Percentiles rank a stretch among this genome's conserved stretches.
phyloP scores from a whole-genome alignment of 1,140 invertebrate species.

The Macrobrachium rosenbergii region DNA sequence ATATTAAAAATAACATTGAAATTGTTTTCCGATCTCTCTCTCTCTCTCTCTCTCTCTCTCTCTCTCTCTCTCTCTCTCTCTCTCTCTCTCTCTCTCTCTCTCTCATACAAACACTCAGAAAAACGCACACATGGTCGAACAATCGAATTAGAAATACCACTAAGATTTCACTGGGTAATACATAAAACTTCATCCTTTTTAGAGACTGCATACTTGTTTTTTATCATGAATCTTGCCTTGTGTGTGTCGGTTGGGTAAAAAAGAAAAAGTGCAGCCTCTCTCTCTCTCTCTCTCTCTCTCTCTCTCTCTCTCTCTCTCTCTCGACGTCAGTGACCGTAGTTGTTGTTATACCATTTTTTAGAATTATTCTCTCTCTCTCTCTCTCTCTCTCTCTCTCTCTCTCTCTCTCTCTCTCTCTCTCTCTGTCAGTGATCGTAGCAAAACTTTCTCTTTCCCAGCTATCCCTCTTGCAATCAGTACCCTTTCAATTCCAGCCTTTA shows the following conservation, averaged over 20 bases:
- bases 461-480: not conserved
- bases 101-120: too few species aligned
- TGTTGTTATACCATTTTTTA: not conserved
- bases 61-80: too few species aligned
- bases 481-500: not conserved
- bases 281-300: constrained; percentile 34
- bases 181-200: not conserved
- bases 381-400: constrained; percentile 3
- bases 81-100: too few species aligned
- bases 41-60: too few species aligned
- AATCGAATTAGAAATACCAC: too few species aligned
- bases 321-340: not conserved
- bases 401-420: constrained; percentile 25
- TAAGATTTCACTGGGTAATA: too few species aligned
- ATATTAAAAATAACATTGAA: too few species aligned
- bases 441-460: not conserved
- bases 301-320: constrained; percentile 34
- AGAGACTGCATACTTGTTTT: not conserved
- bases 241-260: not conserved
- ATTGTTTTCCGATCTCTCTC: too few species aligned
- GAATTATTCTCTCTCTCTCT: not conserved
- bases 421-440: not conserved
- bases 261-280: not conserved
- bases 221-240: not conserved
- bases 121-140: too few species aligned